Base-by-base conservation (phyloP, 2,113 vertebrate genomes). In the Zeus faber region DNA sequence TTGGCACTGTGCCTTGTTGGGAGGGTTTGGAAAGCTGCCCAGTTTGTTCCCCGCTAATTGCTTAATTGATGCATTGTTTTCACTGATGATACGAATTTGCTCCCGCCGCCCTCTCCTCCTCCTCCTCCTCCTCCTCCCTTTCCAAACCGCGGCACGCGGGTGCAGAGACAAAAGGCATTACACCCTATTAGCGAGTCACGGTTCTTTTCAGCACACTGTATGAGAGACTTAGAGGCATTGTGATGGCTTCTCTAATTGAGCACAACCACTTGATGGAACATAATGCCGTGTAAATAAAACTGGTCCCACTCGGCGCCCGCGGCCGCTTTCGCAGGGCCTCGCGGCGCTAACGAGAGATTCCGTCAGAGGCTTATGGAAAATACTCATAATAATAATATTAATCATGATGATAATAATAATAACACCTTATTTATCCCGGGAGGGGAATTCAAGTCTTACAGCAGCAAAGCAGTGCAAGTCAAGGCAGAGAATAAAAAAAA, bases 41-140 rank as follows among this genome's bases (percentile, higher is more conserved):
- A 89, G 88, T 89, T 88, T 91, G 86, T 88, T 90, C 87, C 70
- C 62, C 57, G 65, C 87, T 90, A 91, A 90, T 90, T 91, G 89
- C 85, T 90, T 90, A 88, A 90, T 89, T 90, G 89, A 89, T 89
- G 89, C 87, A 89, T 89, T 90, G 88, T 90, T 91, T 90, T 88
- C 85, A 81, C 82, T 73, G 77, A 84, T 83, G 87, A 87, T 89
- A 89, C 76, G 76, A 84, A 88, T 87, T 76, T 82, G 66, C 76
- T 66, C 65, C 70, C 72, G 49, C 58, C 57, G 59, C 5, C 63
- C 47, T 5, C 37, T 26, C 17, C 61, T 17, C 54, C 62, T 52
- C 45, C 52, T 64, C 67, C 63, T 65, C 65, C 58, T 43, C 4
- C 29, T n/a, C 27, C 16, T 22, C 18, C n/a, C 25, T 6, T 14